Evolutionary conservation across 37 sponge, comb jelly and placozoan species (phyloP), one percentile per base, ranked within the genome.

Genomic region (Ianthella basta): DNA sequence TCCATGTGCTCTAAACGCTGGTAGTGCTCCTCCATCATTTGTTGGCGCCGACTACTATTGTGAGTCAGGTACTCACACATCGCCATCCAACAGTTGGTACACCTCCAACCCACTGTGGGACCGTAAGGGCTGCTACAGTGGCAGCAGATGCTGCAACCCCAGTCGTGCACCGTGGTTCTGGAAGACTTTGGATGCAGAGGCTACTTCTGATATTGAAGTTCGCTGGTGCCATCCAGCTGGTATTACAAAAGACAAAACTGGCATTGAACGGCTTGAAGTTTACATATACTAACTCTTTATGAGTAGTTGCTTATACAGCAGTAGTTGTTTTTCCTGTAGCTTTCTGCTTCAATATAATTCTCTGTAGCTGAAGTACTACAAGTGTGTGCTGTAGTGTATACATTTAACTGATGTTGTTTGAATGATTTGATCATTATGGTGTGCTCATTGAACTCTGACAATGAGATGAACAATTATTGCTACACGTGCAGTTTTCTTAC

Each of bases 41-140:
- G 80, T 79, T 29, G 80, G 80, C 30, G 54, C 13, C 8, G 33
- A 79, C 59, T 79, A 79, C 57, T 79, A 79, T 23, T 72, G 73
- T 29, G 73, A 72, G 21, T 37, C 37, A 20, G 73, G 40, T 13
- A 72, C 14, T 37, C 8, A 30, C 39, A 38, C 73, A 37, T 12
- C 8, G 12, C 32, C 32, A 13, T 38, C 73, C 10, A 37, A 33
- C 33, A 23, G 37, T 13, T 72, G 73, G 73, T 72, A 72, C 19
- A 19, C 40, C 19, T 20, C 33, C 40, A 72, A 72, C 37, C 23
- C 73, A 8, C 40, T 72, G 38, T 72, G 73, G 73, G 40, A 33
- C 40, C 40, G 73, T 8, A 72, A 72, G 19, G 73, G 30, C 35
- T 72, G 73, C 73, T 72, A 72, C 73, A 12, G 40, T 37, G 40